These are phyloP conservation scores for Synanthedon andrenaeformis DNA, from an alignment of 2,888 invertebrate species.

Conservation along the genomic window DNA sequence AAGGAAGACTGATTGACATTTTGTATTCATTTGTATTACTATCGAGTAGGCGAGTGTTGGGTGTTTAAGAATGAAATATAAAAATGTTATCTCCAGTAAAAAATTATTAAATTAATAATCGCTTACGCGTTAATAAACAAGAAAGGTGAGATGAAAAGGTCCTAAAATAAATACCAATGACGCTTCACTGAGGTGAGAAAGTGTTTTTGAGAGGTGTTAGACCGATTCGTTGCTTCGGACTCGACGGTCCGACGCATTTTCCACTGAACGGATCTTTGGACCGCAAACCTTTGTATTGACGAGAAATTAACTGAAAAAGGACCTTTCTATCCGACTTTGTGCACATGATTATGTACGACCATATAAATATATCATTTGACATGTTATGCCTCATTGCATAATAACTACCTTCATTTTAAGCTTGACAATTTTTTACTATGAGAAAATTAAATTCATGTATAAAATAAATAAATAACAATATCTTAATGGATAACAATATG, in stretches of 20 bases:
- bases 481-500: too few relatives aligned
- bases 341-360: constrained; percentile 40
- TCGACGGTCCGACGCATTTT: constrained; percentile 66
- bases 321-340: constrained; percentile 42
- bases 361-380: constrained; percentile 20
- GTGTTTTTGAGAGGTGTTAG: constrained; percentile 66
- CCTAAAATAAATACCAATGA: constrained; percentile 44
- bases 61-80: background rate
- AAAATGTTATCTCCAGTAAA: background rate
- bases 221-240: constrained; percentile 55
- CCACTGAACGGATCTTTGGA: constrained; percentile 61
- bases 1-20: constrained; percentile 47
- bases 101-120: constrained; percentile 14
- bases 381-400: constrained; percentile 8
- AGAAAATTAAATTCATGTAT: too few relatives aligned
- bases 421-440: too few relatives aligned
- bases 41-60: background rate
- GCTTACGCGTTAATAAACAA: constrained; percentile 50
- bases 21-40: constrained; percentile 16
- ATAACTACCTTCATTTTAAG: background rate
- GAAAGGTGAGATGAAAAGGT: constrained; percentile 62
- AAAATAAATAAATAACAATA: too few relatives aligned
- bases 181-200: constrained; percentile 57
- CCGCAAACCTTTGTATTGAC: constrained; percentile 60
- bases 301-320: constrained; percentile 57